A percentile compares a stretch with the other conserved stretches of the same genome.
Evolutionary conservation across 1,140 invertebrate species (phyloP).

Genomic region (Nasonia vitripennis): DNA sequence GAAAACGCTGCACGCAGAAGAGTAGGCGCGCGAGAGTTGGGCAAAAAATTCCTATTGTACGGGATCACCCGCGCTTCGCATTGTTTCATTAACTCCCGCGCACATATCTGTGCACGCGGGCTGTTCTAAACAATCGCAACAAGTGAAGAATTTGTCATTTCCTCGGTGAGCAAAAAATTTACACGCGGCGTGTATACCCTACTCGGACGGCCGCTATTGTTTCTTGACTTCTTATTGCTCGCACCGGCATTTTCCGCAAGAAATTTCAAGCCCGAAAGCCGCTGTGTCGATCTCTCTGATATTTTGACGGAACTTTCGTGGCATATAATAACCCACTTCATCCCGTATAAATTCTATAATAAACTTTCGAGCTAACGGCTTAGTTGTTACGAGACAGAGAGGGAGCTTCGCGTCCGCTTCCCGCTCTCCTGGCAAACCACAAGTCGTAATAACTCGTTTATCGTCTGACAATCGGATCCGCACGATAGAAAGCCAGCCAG

Average conservation of each 20-base stretch:
- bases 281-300: neutral
- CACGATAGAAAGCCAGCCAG: neutral
- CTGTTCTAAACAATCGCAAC: neutral
- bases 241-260: neutral
- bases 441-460: neutral
- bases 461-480: neutral
- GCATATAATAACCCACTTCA: neutral
- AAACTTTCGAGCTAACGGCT: neutral
- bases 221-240: neutral
- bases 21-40: neutral
- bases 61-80: neutral
- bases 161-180: neutral
- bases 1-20: neutral
- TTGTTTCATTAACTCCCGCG: neutral
- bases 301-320: neutral
- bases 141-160: slow-evolving; percentile 1
- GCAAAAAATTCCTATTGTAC: neutral
- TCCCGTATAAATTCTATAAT: neutral
- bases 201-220: neutral
- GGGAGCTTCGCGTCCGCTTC: neutral
- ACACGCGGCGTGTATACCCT: neutral
- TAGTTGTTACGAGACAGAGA: neutral
- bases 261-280: too few relatives aligned
- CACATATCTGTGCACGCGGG: neutral
- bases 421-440: neutral